phyloP scores from a whole-genome alignment of 2,797 vertebrate species.

The Anas bahamensis region DNA sequence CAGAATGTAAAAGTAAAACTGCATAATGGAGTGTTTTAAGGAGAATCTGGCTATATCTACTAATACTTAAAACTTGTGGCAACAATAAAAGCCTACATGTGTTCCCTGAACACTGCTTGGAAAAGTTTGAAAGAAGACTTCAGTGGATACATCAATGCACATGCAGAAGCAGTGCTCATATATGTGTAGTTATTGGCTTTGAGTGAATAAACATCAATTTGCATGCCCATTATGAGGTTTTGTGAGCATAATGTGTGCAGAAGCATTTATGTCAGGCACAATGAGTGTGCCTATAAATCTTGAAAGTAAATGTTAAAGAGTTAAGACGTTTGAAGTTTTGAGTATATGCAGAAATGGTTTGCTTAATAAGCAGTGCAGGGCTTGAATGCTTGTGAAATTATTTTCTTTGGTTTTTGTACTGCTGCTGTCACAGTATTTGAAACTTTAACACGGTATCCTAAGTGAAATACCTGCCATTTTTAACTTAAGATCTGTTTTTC shows the following conservation, averaged over 20 bases:
- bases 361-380: constrained; percentile 23
- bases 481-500: not conserved
- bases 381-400: not conserved
- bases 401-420: constrained; percentile 13
- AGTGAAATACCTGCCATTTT: not conserved
- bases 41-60: not conserved
- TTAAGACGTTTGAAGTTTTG: constrained; percentile 47
- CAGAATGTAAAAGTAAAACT: not conserved
- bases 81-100: not conserved
- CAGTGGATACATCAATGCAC: not conserved
- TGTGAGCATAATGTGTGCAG: constrained; percentile 31
- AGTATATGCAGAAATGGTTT: not conserved
- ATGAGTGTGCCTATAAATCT: constrained; percentile 24
- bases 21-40: not conserved
- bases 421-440: not conserved
- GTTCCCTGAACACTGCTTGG: not conserved
- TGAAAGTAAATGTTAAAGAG: constrained; percentile 43
- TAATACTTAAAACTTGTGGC: not conserved
- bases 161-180: not conserved
- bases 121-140: not conserved
- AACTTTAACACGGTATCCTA: not conserved
- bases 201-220: constrained; percentile 50
- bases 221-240: constrained; percentile 23
- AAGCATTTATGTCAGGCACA: constrained; percentile 26
- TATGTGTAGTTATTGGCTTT: not conserved